A percentile compares a stretch with the other conserved stretches of the same genome.
These are phyloP conservation scores for Heteronetta atricapilla DNA, from an alignment of 2,113 vertebrate species.

Conservation along the genomic window DNA sequence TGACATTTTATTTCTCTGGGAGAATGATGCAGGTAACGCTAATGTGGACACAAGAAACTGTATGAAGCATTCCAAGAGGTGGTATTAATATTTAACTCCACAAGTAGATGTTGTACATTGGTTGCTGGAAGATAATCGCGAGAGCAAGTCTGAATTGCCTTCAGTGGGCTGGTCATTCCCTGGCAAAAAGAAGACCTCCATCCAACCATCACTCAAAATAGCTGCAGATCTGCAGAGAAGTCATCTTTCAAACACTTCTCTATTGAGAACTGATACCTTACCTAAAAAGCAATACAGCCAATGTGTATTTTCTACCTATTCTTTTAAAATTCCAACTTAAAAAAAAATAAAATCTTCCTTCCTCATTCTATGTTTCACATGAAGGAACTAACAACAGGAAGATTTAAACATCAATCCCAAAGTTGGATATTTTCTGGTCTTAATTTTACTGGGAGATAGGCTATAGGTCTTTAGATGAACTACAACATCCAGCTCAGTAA, in stretches of 20 bases:
- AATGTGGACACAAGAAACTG: not conserved
- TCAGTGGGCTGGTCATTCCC: no score
- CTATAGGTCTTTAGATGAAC: no score
- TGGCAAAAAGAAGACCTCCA: rapidly evolving
- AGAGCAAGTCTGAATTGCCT: not conserved
- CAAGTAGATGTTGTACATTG: not conserved
- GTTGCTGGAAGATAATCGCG: not conserved
- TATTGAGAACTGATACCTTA: not conserved
- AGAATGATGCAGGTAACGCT: not conserved
- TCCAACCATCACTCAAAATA: rapidly evolving
- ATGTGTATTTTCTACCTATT: not conserved
- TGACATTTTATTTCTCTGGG: not conserved
- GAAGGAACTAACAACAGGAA: not conserved
- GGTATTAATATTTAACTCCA: not conserved
- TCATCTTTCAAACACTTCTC: not conserved
- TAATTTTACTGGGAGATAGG: not conserved
- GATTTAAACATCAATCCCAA: not conserved
- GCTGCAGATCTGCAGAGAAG: not conserved
- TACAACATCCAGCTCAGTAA: no score
- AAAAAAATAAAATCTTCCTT: not conserved
- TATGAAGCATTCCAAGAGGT: not conserved
- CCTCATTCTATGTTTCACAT: not conserved
- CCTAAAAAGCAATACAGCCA: not conserved
- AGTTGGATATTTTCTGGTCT: not conserved
- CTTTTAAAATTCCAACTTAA: not conserved